Percentiles rank a stretch among this genome's conserved stretches.
Conservation (phyloP, 2,888 invertebrate genomes). For the Nineta flava region DNA sequence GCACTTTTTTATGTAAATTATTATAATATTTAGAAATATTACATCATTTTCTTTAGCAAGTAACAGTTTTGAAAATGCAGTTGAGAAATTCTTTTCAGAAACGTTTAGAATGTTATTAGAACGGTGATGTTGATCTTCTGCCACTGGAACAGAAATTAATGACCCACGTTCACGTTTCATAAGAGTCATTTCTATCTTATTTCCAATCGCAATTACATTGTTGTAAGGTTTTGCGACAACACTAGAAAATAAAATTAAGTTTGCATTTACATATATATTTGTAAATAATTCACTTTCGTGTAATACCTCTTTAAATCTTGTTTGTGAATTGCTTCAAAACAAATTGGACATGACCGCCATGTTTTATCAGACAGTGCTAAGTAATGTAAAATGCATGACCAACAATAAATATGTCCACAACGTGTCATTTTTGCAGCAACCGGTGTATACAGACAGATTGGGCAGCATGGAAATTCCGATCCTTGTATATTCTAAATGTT, state of each 20-base stretch:
- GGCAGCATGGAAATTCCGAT: conserved; percentile 58
- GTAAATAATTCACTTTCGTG: background rate
- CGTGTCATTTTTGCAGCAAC: conserved; percentile 80
- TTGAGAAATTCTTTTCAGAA: conserved; percentile 32
- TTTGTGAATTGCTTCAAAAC: conserved; percentile 65
- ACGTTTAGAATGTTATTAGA: conserved; percentile 25
- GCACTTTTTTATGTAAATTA: no score
- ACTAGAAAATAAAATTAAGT: conserved; percentile 26
- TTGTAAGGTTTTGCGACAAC: conserved; percentile 38
- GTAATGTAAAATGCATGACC: conserved; percentile 90
- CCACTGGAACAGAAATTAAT: conserved; percentile 36
- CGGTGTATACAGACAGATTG: conserved; percentile 81
- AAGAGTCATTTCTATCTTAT: conserved; percentile 58
- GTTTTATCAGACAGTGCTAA: conserved; percentile 69
- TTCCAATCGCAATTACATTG: conserved; percentile 37
- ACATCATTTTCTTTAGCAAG: conserved; percentile 54
- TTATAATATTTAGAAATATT: conserved; percentile 5
- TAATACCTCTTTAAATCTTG: conserved; percentile 66
- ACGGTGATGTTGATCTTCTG: conserved; percentile 19
- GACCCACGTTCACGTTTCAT: conserved; percentile 49
- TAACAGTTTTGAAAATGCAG: conserved; percentile 61
- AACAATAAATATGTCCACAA: conserved; percentile 93
- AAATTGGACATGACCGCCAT: conserved; percentile 83
- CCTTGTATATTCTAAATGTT: conserved; percentile 42
- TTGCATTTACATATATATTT: background rate